Evolutionary conservation across 1,140 invertebrate species (phyloP).

Genomic region (Campoletis sonorensis): DNA sequence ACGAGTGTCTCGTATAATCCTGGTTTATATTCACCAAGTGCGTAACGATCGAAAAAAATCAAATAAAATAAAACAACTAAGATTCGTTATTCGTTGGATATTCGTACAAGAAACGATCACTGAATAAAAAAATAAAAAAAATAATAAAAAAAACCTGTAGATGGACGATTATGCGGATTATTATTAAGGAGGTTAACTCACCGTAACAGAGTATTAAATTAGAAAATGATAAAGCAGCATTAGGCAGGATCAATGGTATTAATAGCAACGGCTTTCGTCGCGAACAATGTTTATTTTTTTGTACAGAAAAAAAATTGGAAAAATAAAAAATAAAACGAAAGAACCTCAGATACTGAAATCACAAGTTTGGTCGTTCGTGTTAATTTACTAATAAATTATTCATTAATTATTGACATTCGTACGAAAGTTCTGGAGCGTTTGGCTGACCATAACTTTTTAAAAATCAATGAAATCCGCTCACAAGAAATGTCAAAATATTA

Average conservation of each 20-base stretch:
- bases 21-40: constrained; percentile 67
- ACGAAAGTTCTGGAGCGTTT: no score
- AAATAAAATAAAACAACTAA: constrained; percentile 53
- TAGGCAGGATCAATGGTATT: constrained; percentile 19
- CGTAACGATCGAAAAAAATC: constrained; percentile 37
- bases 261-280: not conserved
- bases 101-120: no score
- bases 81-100: constrained; percentile 48
- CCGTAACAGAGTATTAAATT: constrained; percentile 37
- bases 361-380: no score
- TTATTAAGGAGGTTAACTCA: constrained; percentile 43
- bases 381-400: no score
- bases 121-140: no score
- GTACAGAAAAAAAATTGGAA: not conserved
- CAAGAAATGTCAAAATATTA: no score
- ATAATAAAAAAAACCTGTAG: constrained; percentile 2
- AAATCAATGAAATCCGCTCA: no score
- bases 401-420: no score
- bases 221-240: constrained; percentile 25
- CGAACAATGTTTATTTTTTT: constrained; percentile 17
- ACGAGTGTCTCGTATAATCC: constrained; percentile 67
- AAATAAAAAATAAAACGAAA: no score
- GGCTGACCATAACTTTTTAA: no score
- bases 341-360: no score
- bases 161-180: constrained; percentile 36